phyloP scores from a whole-genome alignment of 2,797 vertebrate genomes.

The Coranthus polyacanthus region DNA sequence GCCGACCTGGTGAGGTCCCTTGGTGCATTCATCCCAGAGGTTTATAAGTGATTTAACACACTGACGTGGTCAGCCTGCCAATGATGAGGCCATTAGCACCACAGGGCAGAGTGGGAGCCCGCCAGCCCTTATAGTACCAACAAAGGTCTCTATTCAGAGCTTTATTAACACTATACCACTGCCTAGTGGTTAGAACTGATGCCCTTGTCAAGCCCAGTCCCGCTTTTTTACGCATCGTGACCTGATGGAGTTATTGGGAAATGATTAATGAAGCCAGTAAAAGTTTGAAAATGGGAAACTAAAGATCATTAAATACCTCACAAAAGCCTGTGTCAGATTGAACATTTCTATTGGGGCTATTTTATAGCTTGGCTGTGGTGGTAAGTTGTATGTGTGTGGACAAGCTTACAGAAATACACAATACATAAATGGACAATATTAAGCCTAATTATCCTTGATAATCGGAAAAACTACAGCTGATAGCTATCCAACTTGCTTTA shows the following conservation, averaged over 20 bases:
- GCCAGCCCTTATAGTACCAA: slow-evolving; percentile 76
- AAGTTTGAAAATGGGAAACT: slow-evolving; percentile 10
- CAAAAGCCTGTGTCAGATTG: too few relatives aligned
- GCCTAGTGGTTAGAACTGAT: slow-evolving; percentile 62
- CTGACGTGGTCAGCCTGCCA: slow-evolving; percentile 74
- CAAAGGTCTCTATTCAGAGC: slow-evolving; percentile 82
- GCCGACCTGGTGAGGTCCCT: slow-evolving; percentile 38
- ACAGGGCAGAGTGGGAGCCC: slow-evolving; percentile 65
- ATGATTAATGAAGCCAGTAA: slow-evolving; percentile 49
- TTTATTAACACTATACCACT: slow-evolving; percentile 71
- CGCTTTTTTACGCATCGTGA: slow-evolving; percentile 46
- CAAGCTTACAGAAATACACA: slow-evolving; percentile 11
- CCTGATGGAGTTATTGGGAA: slow-evolving; percentile 43
- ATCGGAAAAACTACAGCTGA: slow-evolving; percentile 47
- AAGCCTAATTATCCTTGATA: slow-evolving; percentile 60
- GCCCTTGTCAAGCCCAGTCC: slow-evolving; percentile 70
- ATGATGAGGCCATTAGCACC: slow-evolving; percentile 77
- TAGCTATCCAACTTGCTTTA: slow-evolving; percentile 39
- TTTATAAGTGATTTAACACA: slow-evolving; percentile 76
- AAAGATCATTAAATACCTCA: slow-evolving; percentile 19
- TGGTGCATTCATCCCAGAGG: slow-evolving; percentile 52
- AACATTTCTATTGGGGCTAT: neutral
- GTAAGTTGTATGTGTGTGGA: neutral
- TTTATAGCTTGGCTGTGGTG: too few relatives aligned
- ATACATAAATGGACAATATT: slow-evolving; percentile 51